Percentiles rank a stretch among this genome's conserved stretches.
Conservation (phyloP, 2,797 vertebrate species). For the Enteromius unitaeniatus region DNA sequence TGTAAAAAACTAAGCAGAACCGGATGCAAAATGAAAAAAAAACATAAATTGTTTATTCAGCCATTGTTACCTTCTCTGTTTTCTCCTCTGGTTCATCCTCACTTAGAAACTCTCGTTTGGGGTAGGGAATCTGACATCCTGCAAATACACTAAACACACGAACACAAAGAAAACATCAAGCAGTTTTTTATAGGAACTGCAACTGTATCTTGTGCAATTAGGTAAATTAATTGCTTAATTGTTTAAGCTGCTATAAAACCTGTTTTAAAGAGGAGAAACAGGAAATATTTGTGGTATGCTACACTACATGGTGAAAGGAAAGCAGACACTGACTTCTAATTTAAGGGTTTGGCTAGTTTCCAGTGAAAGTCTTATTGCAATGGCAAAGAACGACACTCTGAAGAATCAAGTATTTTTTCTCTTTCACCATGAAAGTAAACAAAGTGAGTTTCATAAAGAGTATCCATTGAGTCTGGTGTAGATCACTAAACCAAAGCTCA, state of each 20-base stretch:
- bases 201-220: neutral
- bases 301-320: neutral
- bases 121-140: constrained; percentile 98
- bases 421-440: neutral
- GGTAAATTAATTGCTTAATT: neutral
- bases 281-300: neutral
- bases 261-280: neutral
- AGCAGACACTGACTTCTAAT: neutral
- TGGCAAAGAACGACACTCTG: neutral
- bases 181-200: neutral
- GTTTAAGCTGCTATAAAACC: neutral
- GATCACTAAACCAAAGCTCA: neutral
- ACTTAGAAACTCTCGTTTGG: constrained; percentile 96
- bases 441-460: neutral
- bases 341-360: neutral
- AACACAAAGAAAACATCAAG: neutral
- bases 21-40: neutral
- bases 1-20: neutral
- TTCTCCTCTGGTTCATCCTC: constrained; percentile 98
- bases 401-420: neutral
- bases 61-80: constrained; percentile 89
- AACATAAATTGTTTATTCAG: neutral
- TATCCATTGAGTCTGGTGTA: neutral
- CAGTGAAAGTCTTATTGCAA: neutral
- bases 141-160: constrained; percentile 88